Percentiles rank a stretch among this genome's conserved stretches.
Conservation (phyloP, 2,888 invertebrate species). For the Automeris io region DNA sequence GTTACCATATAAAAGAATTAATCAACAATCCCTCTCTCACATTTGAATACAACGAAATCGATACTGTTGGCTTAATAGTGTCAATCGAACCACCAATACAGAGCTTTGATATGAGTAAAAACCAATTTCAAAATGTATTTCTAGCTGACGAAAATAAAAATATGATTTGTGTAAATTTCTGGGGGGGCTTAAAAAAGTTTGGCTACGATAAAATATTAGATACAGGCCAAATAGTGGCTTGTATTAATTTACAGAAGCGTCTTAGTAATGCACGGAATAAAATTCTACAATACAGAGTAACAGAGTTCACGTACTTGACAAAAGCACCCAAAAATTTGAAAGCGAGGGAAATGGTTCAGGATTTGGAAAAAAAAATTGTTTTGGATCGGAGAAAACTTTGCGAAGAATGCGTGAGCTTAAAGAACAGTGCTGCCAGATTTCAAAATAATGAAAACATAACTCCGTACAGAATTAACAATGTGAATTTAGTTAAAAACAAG, state of each 20-base stretch:
- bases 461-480: conserved; percentile 47
- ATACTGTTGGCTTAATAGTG: conserved; percentile 83
- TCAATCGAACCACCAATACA: conserved; percentile 66
- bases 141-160: conserved; percentile 74
- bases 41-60: conserved; percentile 81
- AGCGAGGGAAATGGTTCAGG: conserved; percentile 60
- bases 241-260: conserved; percentile 80
- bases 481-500: conserved; percentile 43
- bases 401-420: conserved; percentile 44
- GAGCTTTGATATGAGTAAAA: conserved; percentile 47
- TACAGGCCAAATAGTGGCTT: conserved; percentile 74
- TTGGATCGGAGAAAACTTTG: conserved; percentile 35
- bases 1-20: conserved; percentile 66
- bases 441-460: conserved; percentile 44
- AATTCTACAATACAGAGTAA: conserved; percentile 78
- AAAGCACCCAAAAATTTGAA: conserved; percentile 75
- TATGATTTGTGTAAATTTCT: conserved; percentile 73
- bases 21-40: conserved; percentile 29
- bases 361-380: conserved; percentile 47
- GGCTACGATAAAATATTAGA: conserved; percentile 75
- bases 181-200: conserved; percentile 70
- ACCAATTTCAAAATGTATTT: conserved; percentile 76
- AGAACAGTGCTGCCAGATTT: conserved; percentile 38
- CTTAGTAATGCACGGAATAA: conserved; percentile 63
- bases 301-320: conserved; percentile 79